Evolutionary conservation across 2,888 invertebrate species (phyloP), one percentile per base, ranked within the genome.

Genomic region (Tetrapedia diversipes): DNA sequence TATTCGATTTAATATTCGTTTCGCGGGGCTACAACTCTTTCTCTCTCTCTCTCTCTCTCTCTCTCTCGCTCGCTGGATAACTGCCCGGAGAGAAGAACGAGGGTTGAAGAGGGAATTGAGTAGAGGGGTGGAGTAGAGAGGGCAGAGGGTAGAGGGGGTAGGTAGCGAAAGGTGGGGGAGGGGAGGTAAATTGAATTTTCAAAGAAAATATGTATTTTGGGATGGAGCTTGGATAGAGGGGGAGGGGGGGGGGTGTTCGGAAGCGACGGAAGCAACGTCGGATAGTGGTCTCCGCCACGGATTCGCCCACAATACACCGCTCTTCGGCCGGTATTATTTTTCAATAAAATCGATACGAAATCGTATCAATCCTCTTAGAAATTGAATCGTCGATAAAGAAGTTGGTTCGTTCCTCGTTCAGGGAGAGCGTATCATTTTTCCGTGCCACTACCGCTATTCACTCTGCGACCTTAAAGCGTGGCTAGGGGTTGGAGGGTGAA

Each of bases 1-100:
- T 71, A 65, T 60, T 69, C n/a, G 63, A 64, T 74, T 74, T 64
- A 69, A 70, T 70, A 74, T 69, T 43, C 57, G 27, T 51, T 51
- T 43, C 37, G 29, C 16, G 34, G 47, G 24, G 37, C 14, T 11
- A 39, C n/a, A 45, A n/a, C 6, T 66, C 14, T n/a, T n/a, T n/a
- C n/a, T n/a, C n/a, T n/a, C n/a, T n/a, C n/a, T n/a, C n/a, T n/a
- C n/a, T n/a, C n/a, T n/a, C n/a, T n/a, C n/a, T n/a, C n/a, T n/a
- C n/a, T n/a, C n/a, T n/a, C n/a, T n/a, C n/a, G n/a, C n/a, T n/a
- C n/a, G n/a, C n/a, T n/a, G n/a, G n/a, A n/a, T n/a, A n/a, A n/a
- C n/a, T n/a, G n/a, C n/a, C n/a, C n/a, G n/a, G n/a, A n/a, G n/a
- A n/a, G n/a, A n/a, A n/a, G n/a, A n/a, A n/a, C n/a, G n/a, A n/a